phyloP scores from a whole-genome alignment of 2,113 vertebrate species.

The Xiphophorus couchianus region DNA sequence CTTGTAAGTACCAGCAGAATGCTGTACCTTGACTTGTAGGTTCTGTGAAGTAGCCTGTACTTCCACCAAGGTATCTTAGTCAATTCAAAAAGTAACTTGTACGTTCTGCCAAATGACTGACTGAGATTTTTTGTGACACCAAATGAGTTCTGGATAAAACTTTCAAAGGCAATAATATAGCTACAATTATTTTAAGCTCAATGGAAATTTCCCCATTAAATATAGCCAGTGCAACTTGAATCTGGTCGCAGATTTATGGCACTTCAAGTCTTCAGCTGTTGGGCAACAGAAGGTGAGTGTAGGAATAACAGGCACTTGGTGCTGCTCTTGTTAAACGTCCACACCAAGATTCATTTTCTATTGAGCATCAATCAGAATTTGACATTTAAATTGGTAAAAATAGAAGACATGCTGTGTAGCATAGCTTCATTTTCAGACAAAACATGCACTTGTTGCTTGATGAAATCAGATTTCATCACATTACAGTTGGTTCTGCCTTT shows the following conservation, averaged over 20 bases:
- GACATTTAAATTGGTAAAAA: not conserved
- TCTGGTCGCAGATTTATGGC: not conserved
- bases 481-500: not conserved
- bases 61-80: not conserved
- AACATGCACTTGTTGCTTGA: not conserved
- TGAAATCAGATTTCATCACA: not conserved
- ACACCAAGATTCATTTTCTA: not conserved
- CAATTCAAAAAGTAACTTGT: not conserved
- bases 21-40: too few relatives aligned
- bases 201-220: not conserved
- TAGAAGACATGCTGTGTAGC: not conserved
- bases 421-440: not conserved
- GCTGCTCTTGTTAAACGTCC: not conserved
- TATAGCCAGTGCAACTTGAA: not conserved
- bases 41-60: not conserved
- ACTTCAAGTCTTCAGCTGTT: too few relatives aligned
- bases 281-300: too few relatives aligned
- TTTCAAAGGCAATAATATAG: not conserved
- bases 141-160: not conserved
- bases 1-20: too few relatives aligned
- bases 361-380: not conserved
- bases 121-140: not conserved
- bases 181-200: not conserved
- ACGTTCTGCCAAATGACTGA: not conserved
- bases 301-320: too few relatives aligned